Percentiles rank a stretch among this genome's conserved stretches.
Evolutionary conservation across 2,113 vertebrate species (phyloP).

Genomic region (Alaudala cheleensis): DNA sequence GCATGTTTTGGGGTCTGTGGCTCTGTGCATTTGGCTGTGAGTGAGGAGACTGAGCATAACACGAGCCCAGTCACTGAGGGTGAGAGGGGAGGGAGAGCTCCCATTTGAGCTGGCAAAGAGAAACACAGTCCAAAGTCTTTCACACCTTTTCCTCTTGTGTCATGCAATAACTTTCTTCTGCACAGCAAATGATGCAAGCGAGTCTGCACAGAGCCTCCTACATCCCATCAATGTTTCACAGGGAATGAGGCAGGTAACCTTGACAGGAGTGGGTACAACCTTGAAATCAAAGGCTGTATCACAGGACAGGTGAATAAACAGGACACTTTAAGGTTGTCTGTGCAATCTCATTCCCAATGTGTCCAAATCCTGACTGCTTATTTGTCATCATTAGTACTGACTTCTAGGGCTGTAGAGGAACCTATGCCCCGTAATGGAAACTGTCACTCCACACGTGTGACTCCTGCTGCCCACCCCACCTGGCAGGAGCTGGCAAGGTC

Average conservation of each 20-base stretch:
- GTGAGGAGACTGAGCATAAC: neutral
- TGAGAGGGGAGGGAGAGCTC: neutral
- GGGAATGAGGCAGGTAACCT: neutral
- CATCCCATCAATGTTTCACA: neutral
- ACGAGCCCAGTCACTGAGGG: neutral
- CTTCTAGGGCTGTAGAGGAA: neutral
- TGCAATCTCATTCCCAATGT: neutral
- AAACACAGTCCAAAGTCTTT: neutral
- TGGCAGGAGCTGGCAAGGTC: neutral
- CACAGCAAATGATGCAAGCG: neutral
- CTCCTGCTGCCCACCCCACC: rapidly evolving
- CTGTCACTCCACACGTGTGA: rapidly evolving
- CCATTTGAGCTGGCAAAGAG: neutral
- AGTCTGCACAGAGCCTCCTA: neutral
- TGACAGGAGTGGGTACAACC: neutral
- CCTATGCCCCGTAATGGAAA: neutral
- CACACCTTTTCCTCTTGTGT: neutral
- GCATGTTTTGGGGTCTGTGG: neutral
- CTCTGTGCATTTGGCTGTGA: neutral
- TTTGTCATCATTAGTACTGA: neutral
- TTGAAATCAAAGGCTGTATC: neutral
- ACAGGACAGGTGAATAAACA: neutral
- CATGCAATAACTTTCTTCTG: neutral
- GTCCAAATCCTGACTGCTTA: neutral
- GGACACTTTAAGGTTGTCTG: neutral